Conservation (phyloP, 2,797 vertebrate species). For the Saguinus oedipus region DNA sequence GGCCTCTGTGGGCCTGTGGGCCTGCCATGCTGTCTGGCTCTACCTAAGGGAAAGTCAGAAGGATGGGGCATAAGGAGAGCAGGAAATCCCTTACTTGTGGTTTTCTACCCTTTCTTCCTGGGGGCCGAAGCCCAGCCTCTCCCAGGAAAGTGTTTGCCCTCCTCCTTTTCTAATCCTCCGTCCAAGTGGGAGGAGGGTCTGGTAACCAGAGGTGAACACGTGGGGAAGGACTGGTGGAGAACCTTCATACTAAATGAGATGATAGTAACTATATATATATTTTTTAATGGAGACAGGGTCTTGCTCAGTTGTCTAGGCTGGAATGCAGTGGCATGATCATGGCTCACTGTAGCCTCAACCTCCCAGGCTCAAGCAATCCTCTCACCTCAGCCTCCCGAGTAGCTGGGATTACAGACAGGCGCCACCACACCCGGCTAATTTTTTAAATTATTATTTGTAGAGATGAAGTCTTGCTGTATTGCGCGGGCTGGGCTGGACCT, state of each 20-base stretch:
- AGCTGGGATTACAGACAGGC: neutral
- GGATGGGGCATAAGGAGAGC: neutral
- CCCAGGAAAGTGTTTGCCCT: neutral
- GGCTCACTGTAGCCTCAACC: neutral
- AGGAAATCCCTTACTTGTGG: neutral
- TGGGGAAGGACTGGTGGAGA: fast-evolving
- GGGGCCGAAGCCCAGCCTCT: neutral
- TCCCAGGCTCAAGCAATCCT: neutral
- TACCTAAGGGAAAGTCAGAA: fast-evolving
- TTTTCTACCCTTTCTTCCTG: neutral
- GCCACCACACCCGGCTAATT: neutral
- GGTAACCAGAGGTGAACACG: neutral
- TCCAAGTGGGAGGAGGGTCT: neutral
- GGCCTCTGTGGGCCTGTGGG: neutral
- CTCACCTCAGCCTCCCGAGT: neutral
- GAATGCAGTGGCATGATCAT: neutral
- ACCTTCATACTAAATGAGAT: fast-evolving
- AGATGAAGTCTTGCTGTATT: neutral
- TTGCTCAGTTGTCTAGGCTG: neutral
- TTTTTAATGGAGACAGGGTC: too few relatives aligned
- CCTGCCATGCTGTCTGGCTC: neutral
- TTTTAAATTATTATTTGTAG: neutral
- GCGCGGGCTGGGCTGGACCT: neutral
- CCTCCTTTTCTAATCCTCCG: neutral
- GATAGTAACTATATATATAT: neutral